Evolutionary conservation across 2,797 vertebrate species (phyloP), one percentile per base, ranked within the genome.

Genomic region (Merluccius polli): DNA sequence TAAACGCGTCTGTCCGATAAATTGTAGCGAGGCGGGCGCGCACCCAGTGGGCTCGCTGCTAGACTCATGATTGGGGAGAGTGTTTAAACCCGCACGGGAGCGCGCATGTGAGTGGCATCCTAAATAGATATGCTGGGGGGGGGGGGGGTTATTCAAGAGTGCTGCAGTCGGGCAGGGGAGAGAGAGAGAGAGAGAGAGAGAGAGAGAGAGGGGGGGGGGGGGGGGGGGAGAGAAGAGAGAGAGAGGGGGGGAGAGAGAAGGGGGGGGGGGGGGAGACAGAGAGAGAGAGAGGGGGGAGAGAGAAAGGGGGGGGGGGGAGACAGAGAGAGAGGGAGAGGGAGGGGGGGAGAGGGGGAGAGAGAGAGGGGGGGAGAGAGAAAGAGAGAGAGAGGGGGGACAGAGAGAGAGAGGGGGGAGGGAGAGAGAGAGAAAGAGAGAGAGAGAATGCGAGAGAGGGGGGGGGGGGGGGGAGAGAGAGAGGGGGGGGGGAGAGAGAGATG

Each of bases 91-190:
- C 72, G 38, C 78, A 38, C 81, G 79, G 73, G 77, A 72, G 75
- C 79, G 87, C 81, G 88, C 84, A 18, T 88, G 88, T 92, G 91
- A 90, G 88, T 78, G 74, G 90, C 86, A 91, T 90, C 85, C 79
- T 88, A 90, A 90, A 82, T 74, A 85, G 85, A 32, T 63, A 73
- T 44, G 71, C 65, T 74, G 52, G 67, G 38, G 77, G 48, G 71
- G 65, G 35, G 52, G 44, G 63, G 82, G 80, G 72, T 87, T 88
- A 88, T 90, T 88, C 80, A 83, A 73, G 86, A 85, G 84, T 87
- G 88, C 86, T 85, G 90, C 89, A 88, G 86, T 82, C 65, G 77
- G 79, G 71, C 35, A 41, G 80, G 44, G 7, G 73, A 74, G 81
- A 73, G 74, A 77, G 82, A 68, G 83, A 78, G 74, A 1, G 71